phyloP scores from a whole-genome alignment of 2,797 vertebrate genomes.

The Hippocampus kuda region DNA sequence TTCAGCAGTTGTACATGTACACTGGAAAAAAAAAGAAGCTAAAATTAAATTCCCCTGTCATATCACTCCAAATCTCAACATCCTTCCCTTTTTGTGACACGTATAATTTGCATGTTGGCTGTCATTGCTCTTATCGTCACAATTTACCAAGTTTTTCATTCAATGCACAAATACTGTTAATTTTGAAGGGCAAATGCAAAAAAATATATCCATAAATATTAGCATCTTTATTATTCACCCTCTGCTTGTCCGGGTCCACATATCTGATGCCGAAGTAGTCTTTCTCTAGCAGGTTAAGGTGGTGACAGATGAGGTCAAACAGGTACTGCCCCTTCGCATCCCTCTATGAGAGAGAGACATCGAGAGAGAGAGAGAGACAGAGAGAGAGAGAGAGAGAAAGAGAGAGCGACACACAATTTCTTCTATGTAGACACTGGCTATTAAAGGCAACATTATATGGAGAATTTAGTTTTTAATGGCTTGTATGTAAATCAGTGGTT shows the following conservation, averaged over 20 bases:
- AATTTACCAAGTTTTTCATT: not conserved
- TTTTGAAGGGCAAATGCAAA: not conserved
- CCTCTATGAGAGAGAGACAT: constrained; percentile 66
- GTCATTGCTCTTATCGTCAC: no score
- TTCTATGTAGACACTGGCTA: not conserved
- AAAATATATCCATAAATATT: not conserved
- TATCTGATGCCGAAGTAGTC: constrained; percentile 95
- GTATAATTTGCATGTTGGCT: no score
- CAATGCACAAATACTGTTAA: not conserved
- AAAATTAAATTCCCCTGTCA: no score
- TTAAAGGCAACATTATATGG: no score
- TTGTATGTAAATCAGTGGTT: not conserved
- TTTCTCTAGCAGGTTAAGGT: constrained; percentile 94
- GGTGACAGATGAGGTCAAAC: constrained; percentile 92
- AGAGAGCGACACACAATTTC: no score
- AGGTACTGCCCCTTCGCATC: constrained; percentile 94
- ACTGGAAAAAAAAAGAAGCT: no score
- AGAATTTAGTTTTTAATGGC: no score
- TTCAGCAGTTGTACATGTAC: no score
- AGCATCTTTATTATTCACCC: constrained; percentile 66
- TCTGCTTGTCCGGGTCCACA: constrained; percentile 92
- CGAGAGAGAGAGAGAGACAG: no score
- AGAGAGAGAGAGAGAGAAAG: no score
- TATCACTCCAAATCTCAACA: no score
- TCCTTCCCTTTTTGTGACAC: no score